Evolutionary conservation across 2,113 vertebrate genomes (phyloP).

Genomic region (Amazona vittata): DNA sequence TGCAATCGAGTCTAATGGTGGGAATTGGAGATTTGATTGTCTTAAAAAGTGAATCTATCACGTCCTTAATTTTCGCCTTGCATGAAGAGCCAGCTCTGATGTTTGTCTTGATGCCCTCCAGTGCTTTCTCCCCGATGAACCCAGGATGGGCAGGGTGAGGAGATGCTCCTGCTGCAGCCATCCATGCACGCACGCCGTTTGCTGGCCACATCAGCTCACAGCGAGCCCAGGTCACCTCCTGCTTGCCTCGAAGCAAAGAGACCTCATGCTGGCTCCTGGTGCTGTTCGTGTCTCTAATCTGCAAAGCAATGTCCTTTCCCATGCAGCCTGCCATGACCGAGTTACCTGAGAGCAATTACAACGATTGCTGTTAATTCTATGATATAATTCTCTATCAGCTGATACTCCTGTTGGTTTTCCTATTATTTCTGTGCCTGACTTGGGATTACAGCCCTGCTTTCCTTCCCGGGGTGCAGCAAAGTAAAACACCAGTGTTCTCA

Average conservation of each 20-base stretch:
- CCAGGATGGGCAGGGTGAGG: accelerated
- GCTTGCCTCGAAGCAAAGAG: neutral
- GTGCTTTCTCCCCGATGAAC: accelerated
- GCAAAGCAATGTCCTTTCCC: neutral
- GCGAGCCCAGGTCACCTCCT: neutral
- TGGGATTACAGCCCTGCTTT: neutral
- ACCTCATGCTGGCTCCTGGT: neutral
- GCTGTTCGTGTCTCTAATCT: neutral
- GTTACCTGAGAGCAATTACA: neutral
- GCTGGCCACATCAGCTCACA: accelerated
- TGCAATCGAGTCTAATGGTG: neutral
- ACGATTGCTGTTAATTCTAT: neutral
- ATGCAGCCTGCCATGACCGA: accelerated
- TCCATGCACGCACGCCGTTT: accelerated
- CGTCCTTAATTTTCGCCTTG: neutral
- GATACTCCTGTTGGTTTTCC: neutral
- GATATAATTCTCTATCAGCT: neutral
- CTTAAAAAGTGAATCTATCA: slow-evolving; percentile 12
- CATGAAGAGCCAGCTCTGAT: neutral
- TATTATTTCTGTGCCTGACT: neutral
- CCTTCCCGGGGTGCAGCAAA: neutral
- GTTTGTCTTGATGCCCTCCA: neutral
- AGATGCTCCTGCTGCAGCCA: accelerated
- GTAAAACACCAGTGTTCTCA: neutral
- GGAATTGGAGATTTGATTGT: neutral